Percentiles rank a stretch among this genome's conserved stretches.
Evolutionary conservation across 2,797 vertebrate genomes (phyloP).

Genomic region (Anisognathus igniventris): DNA sequence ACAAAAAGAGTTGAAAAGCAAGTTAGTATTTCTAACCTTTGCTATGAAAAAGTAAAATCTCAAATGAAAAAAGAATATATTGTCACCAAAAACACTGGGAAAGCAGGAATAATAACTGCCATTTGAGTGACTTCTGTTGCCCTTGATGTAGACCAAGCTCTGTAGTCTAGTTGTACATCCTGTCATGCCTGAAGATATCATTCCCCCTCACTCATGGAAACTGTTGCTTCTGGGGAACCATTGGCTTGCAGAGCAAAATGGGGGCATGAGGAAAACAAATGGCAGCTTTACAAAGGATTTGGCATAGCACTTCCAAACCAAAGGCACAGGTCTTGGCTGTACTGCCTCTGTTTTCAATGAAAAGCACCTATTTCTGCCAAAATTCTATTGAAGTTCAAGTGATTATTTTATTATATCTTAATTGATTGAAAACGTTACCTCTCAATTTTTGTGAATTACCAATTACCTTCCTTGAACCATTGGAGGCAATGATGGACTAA

Average conservation of each 20-base stretch:
- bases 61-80: neutral
- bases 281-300: neutral
- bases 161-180: neutral
- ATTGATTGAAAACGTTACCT: neutral
- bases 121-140: rapidly evolving
- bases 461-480: neutral
- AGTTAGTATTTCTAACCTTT: neutral
- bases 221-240: neutral
- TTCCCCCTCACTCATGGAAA: neutral
- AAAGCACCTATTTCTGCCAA: neutral
- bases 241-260: neutral
- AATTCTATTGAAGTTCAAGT: neutral
- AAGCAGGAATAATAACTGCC: neutral
- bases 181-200: neutral
- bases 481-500: neutral
- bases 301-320: neutral
- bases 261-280: neutral
- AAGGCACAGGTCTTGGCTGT: neutral
- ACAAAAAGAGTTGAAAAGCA: neutral
- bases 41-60: neutral
- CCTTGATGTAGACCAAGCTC: neutral
- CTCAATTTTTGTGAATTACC: neutral
- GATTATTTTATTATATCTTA: neutral
- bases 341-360: neutral
- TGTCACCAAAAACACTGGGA: neutral